Conservation (phyloP, 2,888 invertebrate genomes). For the Xanthorhoe designata region DNA sequence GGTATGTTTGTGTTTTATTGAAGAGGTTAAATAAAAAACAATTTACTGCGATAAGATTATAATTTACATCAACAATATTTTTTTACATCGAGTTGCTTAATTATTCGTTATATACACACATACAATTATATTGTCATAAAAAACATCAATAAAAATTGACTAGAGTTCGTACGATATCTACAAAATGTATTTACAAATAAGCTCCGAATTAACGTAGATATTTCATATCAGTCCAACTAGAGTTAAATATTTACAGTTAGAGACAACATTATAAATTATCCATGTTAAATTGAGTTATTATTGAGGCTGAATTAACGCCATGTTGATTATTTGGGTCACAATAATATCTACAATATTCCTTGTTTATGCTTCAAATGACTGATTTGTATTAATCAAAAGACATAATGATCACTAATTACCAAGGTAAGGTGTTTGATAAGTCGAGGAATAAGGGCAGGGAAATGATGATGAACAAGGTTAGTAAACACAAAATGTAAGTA, state of each 20-base stretch:
- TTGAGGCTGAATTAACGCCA: constrained; percentile 25
- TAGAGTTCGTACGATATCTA: constrained; percentile 77
- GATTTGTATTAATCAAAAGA: background rate
- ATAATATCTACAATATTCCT: background rate
- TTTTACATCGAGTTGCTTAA: constrained; percentile 63
- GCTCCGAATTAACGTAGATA: constrained; percentile 77
- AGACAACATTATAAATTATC: constrained; percentile 36
- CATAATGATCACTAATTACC: background rate
- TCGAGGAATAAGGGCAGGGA: too few species aligned
- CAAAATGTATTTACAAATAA: constrained; percentile 81
- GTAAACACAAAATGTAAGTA: too few species aligned
- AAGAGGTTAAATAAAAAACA: constrained; percentile 40
- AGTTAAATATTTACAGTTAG: constrained; percentile 53
- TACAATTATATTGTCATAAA: constrained; percentile 84
- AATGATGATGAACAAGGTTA: too few species aligned
- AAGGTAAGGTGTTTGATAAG: too few species aligned
- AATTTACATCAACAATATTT: constrained; percentile 73
- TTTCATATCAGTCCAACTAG: constrained; percentile 77
- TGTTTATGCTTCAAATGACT: background rate
- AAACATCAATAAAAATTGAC: constrained; percentile 83
- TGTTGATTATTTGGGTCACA: constrained; percentile 2
- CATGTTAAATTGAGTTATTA: constrained; percentile 35
- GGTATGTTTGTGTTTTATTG: background rate
- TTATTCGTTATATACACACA: constrained; percentile 65
- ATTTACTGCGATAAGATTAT: constrained; percentile 60